Conservation (phyloP, 1,140 invertebrate genomes). For the Leptinotarsa undecemlineata region DNA sequence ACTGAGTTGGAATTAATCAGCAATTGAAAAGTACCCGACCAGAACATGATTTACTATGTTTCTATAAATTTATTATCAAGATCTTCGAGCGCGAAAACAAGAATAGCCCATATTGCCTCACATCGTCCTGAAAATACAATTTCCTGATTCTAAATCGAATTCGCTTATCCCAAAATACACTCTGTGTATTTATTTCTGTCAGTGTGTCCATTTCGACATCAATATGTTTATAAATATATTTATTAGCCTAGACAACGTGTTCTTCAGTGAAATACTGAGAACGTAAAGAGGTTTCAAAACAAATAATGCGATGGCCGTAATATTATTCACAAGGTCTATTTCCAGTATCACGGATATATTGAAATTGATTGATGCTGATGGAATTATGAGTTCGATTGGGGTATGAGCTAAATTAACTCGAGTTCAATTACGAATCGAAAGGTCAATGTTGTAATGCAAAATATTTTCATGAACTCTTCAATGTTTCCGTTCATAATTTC, state of each 20-base stretch:
- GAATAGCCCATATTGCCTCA: neutral
- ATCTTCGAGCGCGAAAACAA: neutral
- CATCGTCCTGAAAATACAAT: neutral
- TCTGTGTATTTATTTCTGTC: neutral
- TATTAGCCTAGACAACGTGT: slow-evolving; percentile 7
- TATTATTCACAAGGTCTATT: neutral
- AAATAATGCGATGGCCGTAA: neutral
- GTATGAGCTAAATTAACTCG: neutral
- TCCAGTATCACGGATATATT: neutral
- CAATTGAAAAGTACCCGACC: too few species aligned
- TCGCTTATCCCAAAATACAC: neutral
- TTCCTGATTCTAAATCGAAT: slow-evolving; percentile 1
- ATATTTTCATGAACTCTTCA: too few species aligned
- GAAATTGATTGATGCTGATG: too few species aligned
- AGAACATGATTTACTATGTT: neutral
- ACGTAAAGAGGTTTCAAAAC: neutral
- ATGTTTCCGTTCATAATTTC: too few species aligned
- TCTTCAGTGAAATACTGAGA: neutral
- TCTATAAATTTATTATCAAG: neutral
- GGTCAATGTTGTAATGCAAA: neutral
- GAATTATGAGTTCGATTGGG: neutral
- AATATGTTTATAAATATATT: neutral
- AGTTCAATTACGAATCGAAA: neutral
- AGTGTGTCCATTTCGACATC: neutral
- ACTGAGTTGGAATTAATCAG: too few species aligned